Evolutionary conservation across 2,113 vertebrate genomes (phyloP).

Genomic region (Orientallactaga bullata): DNA sequence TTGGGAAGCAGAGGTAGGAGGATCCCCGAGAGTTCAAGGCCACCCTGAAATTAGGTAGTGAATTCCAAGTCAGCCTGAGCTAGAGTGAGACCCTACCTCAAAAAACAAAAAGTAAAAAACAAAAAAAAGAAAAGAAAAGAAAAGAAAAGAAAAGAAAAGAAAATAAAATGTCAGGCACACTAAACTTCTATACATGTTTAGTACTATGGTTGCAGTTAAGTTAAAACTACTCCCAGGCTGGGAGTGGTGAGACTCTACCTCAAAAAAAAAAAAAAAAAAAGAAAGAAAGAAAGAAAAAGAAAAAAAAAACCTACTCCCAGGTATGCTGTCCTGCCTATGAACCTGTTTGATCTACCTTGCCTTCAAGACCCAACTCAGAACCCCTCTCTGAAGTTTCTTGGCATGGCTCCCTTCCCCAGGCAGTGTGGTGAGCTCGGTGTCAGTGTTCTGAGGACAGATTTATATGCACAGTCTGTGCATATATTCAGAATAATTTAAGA

Average conservation of each 20-base stretch:
- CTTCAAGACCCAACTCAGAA: slow-evolving; percentile 32
- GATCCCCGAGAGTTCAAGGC: too few relatives aligned
- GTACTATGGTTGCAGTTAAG: background rate
- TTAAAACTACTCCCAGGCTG: background rate
- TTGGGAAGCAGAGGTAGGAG: too few relatives aligned
- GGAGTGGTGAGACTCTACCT: too few relatives aligned
- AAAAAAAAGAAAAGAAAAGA: too few relatives aligned
- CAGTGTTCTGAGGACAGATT: background rate
- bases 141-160: too few relatives aligned
- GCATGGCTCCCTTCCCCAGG: too few relatives aligned
- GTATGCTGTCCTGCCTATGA: rapidly evolving
- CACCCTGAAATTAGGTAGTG: too few relatives aligned
- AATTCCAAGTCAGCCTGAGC: too few relatives aligned
- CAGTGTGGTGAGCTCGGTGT: background rate
- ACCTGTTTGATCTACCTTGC: background rate
- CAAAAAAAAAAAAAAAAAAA: too few relatives aligned
- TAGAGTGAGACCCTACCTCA: too few relatives aligned
- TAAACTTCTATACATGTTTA: background rate
- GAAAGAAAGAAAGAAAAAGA: too few relatives aligned
- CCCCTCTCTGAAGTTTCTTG: background rate
- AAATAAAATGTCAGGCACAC: background rate
- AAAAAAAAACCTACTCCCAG: background rate
- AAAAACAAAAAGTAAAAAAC: background rate
- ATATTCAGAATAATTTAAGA: background rate
- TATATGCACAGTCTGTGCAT: background rate